A percentile compares a stretch with the other conserved stretches of the same genome.
phyloP scores from a whole-genome alignment of 2,113 vertebrate genomes.

The Ophiodon elongatus region DNA sequence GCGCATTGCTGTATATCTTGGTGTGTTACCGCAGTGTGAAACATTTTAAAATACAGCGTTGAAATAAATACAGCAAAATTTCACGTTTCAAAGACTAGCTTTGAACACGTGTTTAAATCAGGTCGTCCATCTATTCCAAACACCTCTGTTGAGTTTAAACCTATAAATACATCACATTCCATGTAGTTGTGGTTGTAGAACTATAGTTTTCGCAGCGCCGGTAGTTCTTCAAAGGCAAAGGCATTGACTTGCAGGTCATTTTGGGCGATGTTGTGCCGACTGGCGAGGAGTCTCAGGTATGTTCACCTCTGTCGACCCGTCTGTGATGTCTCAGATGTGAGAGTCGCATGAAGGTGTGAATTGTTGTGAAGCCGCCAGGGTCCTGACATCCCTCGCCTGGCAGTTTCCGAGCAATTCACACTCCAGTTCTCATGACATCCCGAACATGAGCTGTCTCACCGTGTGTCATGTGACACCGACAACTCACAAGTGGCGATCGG shows the following conservation, averaged over 20 bases:
- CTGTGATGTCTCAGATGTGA: neutral
- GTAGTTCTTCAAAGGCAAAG: too few relatives aligned
- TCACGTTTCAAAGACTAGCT: neutral
- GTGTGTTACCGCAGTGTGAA: too few relatives aligned
- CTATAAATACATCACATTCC: neutral
- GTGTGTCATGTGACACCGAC: neutral
- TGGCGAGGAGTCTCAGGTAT: neutral
- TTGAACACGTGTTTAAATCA: neutral
- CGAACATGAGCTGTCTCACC: neutral
- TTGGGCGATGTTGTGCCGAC: neutral
- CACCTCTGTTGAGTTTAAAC: neutral
- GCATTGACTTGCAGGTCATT: neutral
- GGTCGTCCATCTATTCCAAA: neutral
- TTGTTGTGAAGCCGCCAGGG: constrained; percentile 5
- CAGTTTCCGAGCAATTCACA: constrained; percentile 32
- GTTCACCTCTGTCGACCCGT: neutral
- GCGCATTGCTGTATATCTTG: too few relatives aligned
- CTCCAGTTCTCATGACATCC: neutral
- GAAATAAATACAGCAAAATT: neutral
- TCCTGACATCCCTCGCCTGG: neutral
- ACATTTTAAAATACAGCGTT: too few relatives aligned
- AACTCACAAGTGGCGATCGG: neutral
- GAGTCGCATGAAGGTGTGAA: constrained; percentile 14
- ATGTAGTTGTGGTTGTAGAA: neutral
- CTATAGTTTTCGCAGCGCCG: neutral